Percentiles rank a stretch among this genome's conserved stretches.
Conservation (phyloP, 2,888 invertebrate genomes). For the Lycocerus yunnanus region DNA sequence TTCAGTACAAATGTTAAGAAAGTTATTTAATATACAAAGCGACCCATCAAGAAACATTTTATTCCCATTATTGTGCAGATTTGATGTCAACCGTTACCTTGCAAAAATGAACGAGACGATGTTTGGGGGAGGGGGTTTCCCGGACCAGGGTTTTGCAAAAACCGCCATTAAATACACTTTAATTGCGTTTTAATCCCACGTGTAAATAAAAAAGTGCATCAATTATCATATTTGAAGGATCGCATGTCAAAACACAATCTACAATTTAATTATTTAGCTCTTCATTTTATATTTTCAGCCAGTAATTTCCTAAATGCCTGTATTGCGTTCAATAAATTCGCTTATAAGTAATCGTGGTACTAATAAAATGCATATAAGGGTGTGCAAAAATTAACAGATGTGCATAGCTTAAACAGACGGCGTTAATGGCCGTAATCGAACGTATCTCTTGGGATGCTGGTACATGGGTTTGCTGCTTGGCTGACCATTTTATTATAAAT, state of each 20-base stretch:
- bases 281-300: constrained; percentile 46
- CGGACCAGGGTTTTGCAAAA: not conserved
- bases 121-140: no score
- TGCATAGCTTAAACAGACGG: constrained; percentile 53
- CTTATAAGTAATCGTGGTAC: constrained; percentile 45
- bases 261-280: constrained; percentile 52
- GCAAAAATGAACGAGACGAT: no score
- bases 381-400: constrained; percentile 59
- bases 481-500: constrained; percentile 41
- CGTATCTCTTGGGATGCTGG: constrained; percentile 34
- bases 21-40: no score
- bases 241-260: constrained; percentile 52
- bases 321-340: constrained; percentile 16
- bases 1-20: no score
- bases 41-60: no score
- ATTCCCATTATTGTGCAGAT: no score
- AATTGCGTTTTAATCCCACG: not conserved
- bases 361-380: constrained; percentile 39
- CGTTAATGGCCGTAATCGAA: constrained; percentile 49
- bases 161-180: not conserved
- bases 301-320: not conserved
- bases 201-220: constrained; percentile 7
- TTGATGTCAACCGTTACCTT: no score
- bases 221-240: not conserved
- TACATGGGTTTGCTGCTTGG: constrained; percentile 50